Base-by-base conservation (phyloP, 2,113 vertebrate species). In the Lethenteron reissneri region DNA sequence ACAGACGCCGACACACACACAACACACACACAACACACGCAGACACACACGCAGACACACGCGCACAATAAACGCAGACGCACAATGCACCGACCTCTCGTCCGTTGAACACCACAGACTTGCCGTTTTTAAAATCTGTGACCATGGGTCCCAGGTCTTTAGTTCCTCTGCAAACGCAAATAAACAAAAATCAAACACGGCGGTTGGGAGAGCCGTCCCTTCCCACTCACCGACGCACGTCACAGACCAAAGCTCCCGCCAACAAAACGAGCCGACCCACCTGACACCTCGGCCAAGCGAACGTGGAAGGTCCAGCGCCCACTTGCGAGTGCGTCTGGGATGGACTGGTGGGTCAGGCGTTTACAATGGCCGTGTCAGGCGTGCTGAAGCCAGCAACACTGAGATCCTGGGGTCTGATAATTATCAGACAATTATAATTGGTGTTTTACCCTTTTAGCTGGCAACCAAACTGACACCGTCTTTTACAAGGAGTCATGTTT, bases 101-200 rank as follows among this genome's bases (percentile, higher is more conserved):
- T 11, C 89, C 92, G 75, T 88, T 83, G 1, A 82, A 84, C 0
- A 74, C 82, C 76, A 97, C 1, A 2, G 77, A 90, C 41, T 80
- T 81, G 2, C 92, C 92, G 0, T 80, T 78, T 75, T 97, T 97
- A 70, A 97, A 77, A 10, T 84, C 82, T 1, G 79, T 74, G 0
- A 97, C 86, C 69, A 96, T 85, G 0, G 87, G 91, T 0, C 87
- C 85, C 1, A 97, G 95, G 17, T 86, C 88, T 2, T 86, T 79
- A 0, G 87, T 96, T 19, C 91, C 92, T 9, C 94, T 97, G 77
- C 3, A 77, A 76, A 8, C 13, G 70, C 76, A 9, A 56, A 57
- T 41, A 9, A 11, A 13, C 2, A 68, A 62, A 56, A 14, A 70
- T 56, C n/a, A 19, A 56, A 14, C 57, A n/a, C 21, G 70, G 7